phyloP scores from a whole-genome alignment of 1,140 invertebrate genomes.

The Drosophila subpulchrella region DNA sequence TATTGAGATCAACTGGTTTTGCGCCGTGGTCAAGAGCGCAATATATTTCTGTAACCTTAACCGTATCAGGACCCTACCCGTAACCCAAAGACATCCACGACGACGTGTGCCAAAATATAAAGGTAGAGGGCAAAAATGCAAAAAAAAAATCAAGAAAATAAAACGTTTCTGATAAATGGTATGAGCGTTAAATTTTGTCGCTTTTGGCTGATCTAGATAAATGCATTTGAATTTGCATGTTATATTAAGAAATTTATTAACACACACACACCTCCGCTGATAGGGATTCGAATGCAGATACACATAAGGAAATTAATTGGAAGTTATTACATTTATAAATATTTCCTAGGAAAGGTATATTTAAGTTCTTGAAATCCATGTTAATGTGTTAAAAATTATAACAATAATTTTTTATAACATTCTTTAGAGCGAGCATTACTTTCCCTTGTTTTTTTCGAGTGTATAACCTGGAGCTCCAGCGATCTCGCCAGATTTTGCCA shows the following conservation, averaged over 20 bases:
- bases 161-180: conserved; percentile 74
- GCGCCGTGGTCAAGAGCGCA: conserved; percentile 43
- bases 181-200: conserved; percentile 79
- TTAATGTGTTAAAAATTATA: too few species aligned
- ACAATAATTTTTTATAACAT: too few species aligned
- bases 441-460: conserved; percentile 4
- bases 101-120: conserved; percentile 70
- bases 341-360: not conserved
- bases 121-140: conserved; percentile 35
- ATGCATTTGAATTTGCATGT: conserved; percentile 83
- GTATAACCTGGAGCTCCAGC: not conserved
- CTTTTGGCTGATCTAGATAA: conserved; percentile 82
- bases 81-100: conserved; percentile 29
- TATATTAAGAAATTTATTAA: conserved; percentile 84
- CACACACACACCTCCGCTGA: conserved; percentile 43
- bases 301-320: not conserved
- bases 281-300: conserved; percentile 24
- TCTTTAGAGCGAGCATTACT: too few species aligned
- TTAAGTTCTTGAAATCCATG: too few species aligned
- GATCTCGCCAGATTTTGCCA: conserved; percentile 29
- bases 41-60: conserved; percentile 49
- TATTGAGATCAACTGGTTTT: conserved; percentile 81
- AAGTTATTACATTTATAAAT: not conserved
- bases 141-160: conserved; percentile 26
- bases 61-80: conserved; percentile 54